These are phyloP conservation scores for Dasyprocta punctata DNA, from an alignment of 2,113 vertebrate species.

Conservation along the genomic window DNA sequence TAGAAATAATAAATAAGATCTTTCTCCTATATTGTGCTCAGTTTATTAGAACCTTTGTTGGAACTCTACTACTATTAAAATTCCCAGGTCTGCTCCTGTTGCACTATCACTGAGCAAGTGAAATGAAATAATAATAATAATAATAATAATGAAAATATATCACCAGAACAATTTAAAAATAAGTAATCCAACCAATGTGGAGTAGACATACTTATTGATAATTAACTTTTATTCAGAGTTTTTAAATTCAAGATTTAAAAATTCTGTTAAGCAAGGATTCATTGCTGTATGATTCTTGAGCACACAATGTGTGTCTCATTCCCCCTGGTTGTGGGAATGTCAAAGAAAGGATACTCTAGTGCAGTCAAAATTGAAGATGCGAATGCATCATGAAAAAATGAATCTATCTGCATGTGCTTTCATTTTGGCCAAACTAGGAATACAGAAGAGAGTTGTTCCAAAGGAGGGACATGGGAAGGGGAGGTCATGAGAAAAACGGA, in stretches of 20 bases:
- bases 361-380: background rate
- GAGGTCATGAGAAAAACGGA: background rate
- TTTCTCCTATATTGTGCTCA: background rate
- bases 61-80: background rate
- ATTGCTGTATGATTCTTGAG: background rate
- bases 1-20: background rate
- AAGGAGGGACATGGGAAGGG: accelerated
- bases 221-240: background rate
- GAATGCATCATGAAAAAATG: background rate
- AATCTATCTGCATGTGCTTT: background rate
- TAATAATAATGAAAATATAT: constrained; percentile 33
- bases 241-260: background rate
- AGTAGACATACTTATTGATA: background rate
- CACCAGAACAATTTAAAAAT: background rate
- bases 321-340: background rate
- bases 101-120: background rate
- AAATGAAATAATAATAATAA: constrained; percentile 8
- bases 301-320: background rate
- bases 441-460: background rate
- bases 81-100: background rate
- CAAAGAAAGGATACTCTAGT: background rate
- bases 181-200: background rate
- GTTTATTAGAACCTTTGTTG: background rate
- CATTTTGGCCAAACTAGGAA: background rate
- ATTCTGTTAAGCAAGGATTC: background rate